Base-by-base conservation (phyloP, 2,797 vertebrate species). In the Brotula barbata region DNA sequence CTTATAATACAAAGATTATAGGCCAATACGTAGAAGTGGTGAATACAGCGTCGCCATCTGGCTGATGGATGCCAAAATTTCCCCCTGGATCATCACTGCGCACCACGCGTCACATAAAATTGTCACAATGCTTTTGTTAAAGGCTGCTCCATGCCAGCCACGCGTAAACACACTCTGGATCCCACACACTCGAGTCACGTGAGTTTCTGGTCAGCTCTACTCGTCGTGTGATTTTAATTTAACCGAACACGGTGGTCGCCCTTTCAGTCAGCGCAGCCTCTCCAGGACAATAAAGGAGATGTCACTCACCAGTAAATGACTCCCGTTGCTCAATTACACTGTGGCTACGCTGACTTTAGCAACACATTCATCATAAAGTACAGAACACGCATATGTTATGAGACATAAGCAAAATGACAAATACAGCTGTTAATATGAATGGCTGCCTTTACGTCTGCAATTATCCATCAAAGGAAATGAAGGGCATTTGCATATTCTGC, bases 291-390 rank as follows among this genome's bases (percentile, higher is more conserved):
- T 65, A 64, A 73, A 69, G 57, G 44, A 70, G 33, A 52, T 49
- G 74, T 68, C 73, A 74, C 2, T 75, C 67, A 68, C 54, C 55
- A 43, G 54, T 56, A 70, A 73, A 68, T 65, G 42, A 47, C 46
- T 78, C 64, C 59, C 44, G 51, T 61, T 63, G 76, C 64, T 84
- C 70, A 79, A 78, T 76, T 78, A 64, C 55, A 57, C 19, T 22
- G 16, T 50, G 71, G 64, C 67, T 67, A 74, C 16, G 20, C 23
- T 20, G 49, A 70, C 61, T 17, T 61, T 31, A 34, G 59, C 50
- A 58, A 68, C 81, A 75, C 44, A 41, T 33, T 80, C 64, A 57
- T 21, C 43, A 65, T 40, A 67, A 76, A 79, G 70, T 31, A 58
- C 25, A 31, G 46, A 71, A 76, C 69, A 55, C 81, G 82, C 64